Evolutionary conservation across 2,797 vertebrate genomes (phyloP), one percentile per base, ranked within the genome.

Genomic region (Phrynocephalus forsythii): DNA sequence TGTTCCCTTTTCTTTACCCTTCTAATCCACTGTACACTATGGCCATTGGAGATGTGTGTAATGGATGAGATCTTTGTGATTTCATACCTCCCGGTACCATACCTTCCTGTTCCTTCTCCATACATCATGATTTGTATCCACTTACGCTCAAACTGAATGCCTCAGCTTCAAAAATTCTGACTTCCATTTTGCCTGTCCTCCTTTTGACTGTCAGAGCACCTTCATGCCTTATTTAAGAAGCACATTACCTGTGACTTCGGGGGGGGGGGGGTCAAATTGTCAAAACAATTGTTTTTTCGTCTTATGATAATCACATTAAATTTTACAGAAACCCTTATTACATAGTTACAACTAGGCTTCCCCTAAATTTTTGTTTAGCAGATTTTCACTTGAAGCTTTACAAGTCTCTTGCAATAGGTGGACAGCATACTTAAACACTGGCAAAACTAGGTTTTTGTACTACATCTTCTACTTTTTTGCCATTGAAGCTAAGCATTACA

Each of bases 51-150:
- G 60, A 66, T 6, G 33, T 73, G 38, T 22, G 18, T 69, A 24
- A 68, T 71, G 44, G 16, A 68, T 67, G 3, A 44, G 48, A 50
- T 79, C 28, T 81, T 38, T 66, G 18, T 78, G 75, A 71, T 79
- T 15, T 76, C 56, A 26, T 56, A 16, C 7, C 33, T 85, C 5
- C 72, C 33, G 38, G 52, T 38, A 7, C 20, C n/a, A 20, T 85
- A 56, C 11, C 69, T 69, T n/a, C 26, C 6, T 56, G 18, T 81
- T 77, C 78, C 2, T 56, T 85, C 28, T 30, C 10, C 48, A 26
- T 76, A 20, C 24, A 63, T 26, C 60, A 56, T 82, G 83, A 81
- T 88, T 88, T 85, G 78, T 88, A 88, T 88, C 87, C 83, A 68
- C 11, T 60, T 76, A 68, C 60, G 67, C 85, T 68, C 79, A 85